Base-by-base conservation (phyloP, 37 sponge, comb jelly and placozoan species). In the Tethya wilhelma region DNA sequence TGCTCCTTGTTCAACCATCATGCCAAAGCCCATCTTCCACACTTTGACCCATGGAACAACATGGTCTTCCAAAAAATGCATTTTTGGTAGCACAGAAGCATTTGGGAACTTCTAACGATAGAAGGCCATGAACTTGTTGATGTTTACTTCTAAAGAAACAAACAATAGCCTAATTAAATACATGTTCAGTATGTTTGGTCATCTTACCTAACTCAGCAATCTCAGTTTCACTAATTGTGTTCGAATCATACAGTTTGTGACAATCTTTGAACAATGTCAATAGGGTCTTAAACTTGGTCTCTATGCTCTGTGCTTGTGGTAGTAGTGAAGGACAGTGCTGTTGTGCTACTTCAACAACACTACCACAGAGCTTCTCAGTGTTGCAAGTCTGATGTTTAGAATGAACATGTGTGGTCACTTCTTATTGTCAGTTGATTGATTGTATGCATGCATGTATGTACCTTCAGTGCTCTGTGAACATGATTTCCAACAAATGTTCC, bases 401-500 rank as follows among this genome's bases (percentile, higher is more conserved):
- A 44, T 7, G 17, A 20, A 63, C 20, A 22, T 9, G 20, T n/a
- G 64, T 63, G 64, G 11, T n/a, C 25, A 63, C 30, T 23, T 59
- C 29, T 23, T 59, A 59, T 12, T 6, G 20, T 19, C 7, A 30
- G 23, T 39, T 31, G 9, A 17, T 8, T 59, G 28, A 8, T 23
- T 59, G 8, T 59, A 30, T 19, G 25, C 17, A 6, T 59, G n/a
- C n/a, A n/a, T n/a, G n/a, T 12, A 45, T 63, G 43, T 57, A 82
- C 73, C 82, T 82, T 82, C 37, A 82, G 37, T 41, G 59, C n/a
- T 60, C n/a, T 81, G 83, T 82, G 73, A 2, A 73, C 74, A 73
- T 82, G 83, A 56, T 83, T 83, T 26, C 84, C 84, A 5, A 83
- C 53, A 64, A 83, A 83, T 22, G 68, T 74, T 26, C 75, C 84